Base-by-base conservation (phyloP, 2,113 vertebrate species). In the Catharus fuscescens region DNA sequence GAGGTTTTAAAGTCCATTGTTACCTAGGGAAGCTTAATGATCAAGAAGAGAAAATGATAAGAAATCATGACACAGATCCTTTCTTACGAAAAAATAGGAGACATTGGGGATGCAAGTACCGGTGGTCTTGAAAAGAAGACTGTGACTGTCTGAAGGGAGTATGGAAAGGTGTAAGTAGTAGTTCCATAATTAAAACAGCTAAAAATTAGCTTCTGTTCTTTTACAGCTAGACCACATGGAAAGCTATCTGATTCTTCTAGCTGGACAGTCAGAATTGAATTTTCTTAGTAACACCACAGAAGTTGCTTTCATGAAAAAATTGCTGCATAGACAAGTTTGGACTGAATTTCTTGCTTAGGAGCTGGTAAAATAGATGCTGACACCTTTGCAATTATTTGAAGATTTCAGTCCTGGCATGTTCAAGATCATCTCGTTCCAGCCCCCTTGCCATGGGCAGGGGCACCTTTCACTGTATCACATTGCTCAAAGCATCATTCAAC, bases 401-500 rank as follows among this genome's bases (percentile, higher is more conserved):
- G n/a, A 54, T 34, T 25, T 84, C 56, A 73, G 36, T 45, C 29
- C 23, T 64, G 18, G 32, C 19, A 31, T 0, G 0, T 17, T 20
- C 9, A 70, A 71, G 34, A 40, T 47, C 13, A 34, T 24, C 5
- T 29, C 11, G 24, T 29, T 79, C 25, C 40, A 71, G 17, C 8
- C 15, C 19, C 6, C 0, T 0, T 54, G 56, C 6, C 8, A 62
- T 38, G 23, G 28, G 12, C 9, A 38, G 19, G 29, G n/a, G 9
- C 10, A 40, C 5, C n/a, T 71, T 48, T 57, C 17, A 31, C 31
- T n/a, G 29, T 16, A 56, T 21, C 29, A 62, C 13, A 24, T 40
- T 79, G 6, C 19, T 62, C 31, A 62, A 40, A 62, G 15, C 25
- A 29, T 19, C 15, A 8, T 70, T 29, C 16, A 40, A 2, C 12